Conservation (phyloP, 2,113 vertebrate genomes). For the Rhipidura dahli region DNA sequence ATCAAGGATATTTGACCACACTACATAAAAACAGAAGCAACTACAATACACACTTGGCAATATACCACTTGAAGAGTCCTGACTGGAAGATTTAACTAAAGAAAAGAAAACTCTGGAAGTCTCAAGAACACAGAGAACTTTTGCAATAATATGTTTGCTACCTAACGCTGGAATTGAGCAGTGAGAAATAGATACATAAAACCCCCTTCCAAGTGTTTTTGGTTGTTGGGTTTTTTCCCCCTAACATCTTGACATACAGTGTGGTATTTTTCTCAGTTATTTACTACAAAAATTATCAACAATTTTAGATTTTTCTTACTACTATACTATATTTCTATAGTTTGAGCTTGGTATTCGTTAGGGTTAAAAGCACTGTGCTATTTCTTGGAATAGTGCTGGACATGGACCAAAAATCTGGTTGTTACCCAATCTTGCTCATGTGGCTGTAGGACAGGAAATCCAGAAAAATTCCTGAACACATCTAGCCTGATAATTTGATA, state of each 20-base stretch:
- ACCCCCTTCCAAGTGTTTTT: fast-evolving
- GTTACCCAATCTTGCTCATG: background rate
- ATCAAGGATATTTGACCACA: background rate
- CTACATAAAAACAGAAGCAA: background rate
- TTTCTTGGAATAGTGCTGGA: background rate
- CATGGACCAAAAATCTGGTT: background rate
- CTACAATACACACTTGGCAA: background rate
- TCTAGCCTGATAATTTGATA: background rate
- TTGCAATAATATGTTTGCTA: background rate
- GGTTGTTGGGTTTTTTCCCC: fast-evolving
- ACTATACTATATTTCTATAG: background rate
- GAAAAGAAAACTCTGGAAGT: background rate
- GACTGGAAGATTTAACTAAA: background rate
- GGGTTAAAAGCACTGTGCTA: background rate
- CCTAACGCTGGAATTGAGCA: background rate
- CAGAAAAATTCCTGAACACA: background rate
- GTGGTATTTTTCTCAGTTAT: background rate
- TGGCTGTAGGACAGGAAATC: background rate
- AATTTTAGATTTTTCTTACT: background rate
- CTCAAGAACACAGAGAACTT: background rate
- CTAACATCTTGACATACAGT: background rate
- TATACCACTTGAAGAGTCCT: background rate
- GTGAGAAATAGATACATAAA: background rate
- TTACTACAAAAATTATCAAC: background rate
- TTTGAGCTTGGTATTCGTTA: background rate